Conservation (phyloP, 2,113 vertebrate species). For the Erythrocercus mccallii region DNA sequence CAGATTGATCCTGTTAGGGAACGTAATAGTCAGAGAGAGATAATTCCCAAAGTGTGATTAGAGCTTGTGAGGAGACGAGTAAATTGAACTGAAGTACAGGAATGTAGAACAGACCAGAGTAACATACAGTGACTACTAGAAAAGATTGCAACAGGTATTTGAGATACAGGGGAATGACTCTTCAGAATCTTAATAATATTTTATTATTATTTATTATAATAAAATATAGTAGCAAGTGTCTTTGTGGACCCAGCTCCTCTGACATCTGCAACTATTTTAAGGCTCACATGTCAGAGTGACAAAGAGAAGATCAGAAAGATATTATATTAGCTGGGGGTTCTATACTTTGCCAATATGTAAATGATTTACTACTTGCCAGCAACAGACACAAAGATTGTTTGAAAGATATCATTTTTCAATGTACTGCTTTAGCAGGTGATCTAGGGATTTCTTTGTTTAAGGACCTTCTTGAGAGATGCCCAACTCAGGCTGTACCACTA, state of each 20-base stretch:
- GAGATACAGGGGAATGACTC: not conserved
- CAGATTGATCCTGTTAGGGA: not conserved
- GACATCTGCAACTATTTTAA: not conserved
- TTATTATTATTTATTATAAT: not conserved
- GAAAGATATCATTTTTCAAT: not conserved
- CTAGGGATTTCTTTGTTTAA: not conserved
- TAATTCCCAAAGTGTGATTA: not conserved
- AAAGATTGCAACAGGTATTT: not conserved
- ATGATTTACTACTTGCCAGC: not conserved
- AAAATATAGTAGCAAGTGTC: not conserved
- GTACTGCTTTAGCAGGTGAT: not conserved
- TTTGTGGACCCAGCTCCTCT: not conserved
- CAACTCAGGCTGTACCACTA: not conserved
- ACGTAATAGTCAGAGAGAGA: not conserved
- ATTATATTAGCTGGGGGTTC: not conserved
- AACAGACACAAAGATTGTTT: not conserved
- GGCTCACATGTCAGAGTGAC: not conserved
- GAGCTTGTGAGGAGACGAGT: not conserved
- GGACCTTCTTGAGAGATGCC: not conserved
- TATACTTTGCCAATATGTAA: not conserved
- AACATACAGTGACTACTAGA: not conserved
- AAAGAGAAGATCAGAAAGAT: not conserved
- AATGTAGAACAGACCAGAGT: not conserved
- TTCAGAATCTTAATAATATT: not conserved
- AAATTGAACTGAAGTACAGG: not conserved